These are phyloP conservation scores for Paradisaea rubra DNA, from an alignment of 2,113 vertebrate genomes.

Conservation along the genomic window DNA sequence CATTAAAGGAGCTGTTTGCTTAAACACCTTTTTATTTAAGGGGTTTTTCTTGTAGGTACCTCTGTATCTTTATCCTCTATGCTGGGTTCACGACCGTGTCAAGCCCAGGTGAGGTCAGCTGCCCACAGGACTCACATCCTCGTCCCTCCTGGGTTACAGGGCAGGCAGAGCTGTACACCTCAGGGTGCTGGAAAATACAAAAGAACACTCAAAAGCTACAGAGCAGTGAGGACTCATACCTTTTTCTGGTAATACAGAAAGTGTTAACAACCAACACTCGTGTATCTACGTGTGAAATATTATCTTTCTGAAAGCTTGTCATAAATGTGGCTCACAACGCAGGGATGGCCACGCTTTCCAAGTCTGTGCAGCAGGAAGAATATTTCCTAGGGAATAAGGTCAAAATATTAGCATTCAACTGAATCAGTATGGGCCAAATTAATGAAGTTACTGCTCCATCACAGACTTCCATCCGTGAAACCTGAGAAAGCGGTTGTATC, in stretches of 20 bases:
- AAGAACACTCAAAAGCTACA: not conserved
- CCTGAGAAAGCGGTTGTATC: slow-evolving; percentile 38
- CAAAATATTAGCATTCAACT: slow-evolving; percentile 31
- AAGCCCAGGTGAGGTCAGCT: not conserved
- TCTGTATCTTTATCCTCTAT: not conserved
- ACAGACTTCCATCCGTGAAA: not conserved
- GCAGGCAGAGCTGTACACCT: not conserved
- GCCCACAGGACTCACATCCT: not conserved
- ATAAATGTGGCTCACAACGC: not conserved
- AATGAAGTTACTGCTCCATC: slow-evolving; percentile 35
- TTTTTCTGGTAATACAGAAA: not conserved
- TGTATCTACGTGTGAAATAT: not conserved
- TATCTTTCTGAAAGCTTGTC: not conserved
- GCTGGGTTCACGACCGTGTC: not conserved
- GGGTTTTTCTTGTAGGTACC: accelerated
- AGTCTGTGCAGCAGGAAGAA: not conserved
- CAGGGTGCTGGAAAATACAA: not conserved
- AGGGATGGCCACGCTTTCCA: not conserved
- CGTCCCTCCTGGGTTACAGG: not conserved
- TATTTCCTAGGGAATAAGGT: slow-evolving; percentile 43
- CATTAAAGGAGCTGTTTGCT: not conserved
- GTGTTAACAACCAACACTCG: not conserved
- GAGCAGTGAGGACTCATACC: not conserved
- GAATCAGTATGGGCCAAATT: slow-evolving; percentile 22
- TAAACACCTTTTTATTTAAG: not conserved